Evolutionary conservation across 2,113 vertebrate species (phyloP).

Genomic region (Chunga burmeisteri): DNA sequence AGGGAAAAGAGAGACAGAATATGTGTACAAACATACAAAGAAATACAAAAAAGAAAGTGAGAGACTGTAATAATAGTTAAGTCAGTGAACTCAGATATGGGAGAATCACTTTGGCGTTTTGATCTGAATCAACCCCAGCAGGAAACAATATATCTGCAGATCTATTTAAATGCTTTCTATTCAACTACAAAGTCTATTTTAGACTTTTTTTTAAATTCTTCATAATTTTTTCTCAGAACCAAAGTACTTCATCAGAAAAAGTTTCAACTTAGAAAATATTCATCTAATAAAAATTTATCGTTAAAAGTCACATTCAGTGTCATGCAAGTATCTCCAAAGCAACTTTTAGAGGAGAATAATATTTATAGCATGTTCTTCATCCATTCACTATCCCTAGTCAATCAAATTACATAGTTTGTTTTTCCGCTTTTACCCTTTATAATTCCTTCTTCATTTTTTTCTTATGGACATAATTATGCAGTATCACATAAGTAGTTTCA

Average conservation of each 20-base stretch:
- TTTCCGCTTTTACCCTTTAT: neutral
- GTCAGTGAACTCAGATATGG: neutral
- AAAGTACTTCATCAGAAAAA: neutral
- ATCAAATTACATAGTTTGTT: neutral
- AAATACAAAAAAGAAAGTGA: neutral
- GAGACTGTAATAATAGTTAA: neutral
- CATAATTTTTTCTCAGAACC: neutral
- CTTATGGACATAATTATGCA: neutral
- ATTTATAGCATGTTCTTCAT: neutral
- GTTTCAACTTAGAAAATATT: neutral
- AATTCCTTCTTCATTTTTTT: neutral
- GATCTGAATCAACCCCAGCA: neutral
- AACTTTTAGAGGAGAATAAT: neutral
- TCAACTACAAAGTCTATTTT: neutral
- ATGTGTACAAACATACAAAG: neutral
- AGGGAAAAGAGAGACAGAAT: neutral
- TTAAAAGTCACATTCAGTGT: neutral
- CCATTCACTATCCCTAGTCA: neutral
- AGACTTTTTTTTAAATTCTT: neutral
- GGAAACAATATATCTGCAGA: neutral
- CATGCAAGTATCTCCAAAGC: neutral
- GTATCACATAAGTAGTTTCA: neutral
- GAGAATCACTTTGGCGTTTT: neutral
- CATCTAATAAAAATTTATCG: neutral
- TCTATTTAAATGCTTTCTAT: neutral